Conservation (phyloP, 2,113 vertebrate species). For the Gorilla gorilla region DNA sequence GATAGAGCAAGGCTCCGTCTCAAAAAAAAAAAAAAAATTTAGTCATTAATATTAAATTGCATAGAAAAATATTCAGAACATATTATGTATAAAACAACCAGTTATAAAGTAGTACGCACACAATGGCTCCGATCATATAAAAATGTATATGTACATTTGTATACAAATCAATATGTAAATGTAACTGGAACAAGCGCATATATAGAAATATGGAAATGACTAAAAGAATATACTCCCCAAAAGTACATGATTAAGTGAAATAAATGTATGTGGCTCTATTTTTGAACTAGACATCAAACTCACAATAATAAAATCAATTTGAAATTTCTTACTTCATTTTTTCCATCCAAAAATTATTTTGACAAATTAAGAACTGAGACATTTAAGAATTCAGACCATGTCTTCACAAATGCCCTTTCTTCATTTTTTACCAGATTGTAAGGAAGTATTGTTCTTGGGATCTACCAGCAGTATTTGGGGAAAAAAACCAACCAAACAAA, state of each 20-base stretch:
- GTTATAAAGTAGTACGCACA: background rate
- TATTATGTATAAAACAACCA: background rate
- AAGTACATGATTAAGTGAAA: background rate
- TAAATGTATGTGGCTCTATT: background rate
- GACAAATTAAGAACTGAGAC: background rate
- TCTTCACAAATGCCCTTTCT: background rate
- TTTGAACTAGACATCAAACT: constrained; percentile 5
- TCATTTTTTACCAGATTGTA: background rate
- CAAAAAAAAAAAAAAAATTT: background rate
- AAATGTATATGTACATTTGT: background rate
- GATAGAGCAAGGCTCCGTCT: too few relatives aligned
- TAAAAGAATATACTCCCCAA: background rate
- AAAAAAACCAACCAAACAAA: background rate
- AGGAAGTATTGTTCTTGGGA: background rate
- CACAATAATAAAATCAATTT: background rate
- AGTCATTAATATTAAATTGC: background rate
- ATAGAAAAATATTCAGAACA: background rate
- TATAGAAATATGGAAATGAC: background rate
- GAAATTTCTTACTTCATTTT: background rate
- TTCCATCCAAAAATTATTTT: background rate
- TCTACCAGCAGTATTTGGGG: background rate
- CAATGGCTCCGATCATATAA: background rate
- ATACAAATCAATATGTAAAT: background rate
- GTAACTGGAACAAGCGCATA: background rate
- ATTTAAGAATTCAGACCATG: background rate